These are phyloP conservation scores for Frankliniella fusca DNA, from an alignment of 2,888 invertebrate genomes.

Conservation along the genomic window DNA sequence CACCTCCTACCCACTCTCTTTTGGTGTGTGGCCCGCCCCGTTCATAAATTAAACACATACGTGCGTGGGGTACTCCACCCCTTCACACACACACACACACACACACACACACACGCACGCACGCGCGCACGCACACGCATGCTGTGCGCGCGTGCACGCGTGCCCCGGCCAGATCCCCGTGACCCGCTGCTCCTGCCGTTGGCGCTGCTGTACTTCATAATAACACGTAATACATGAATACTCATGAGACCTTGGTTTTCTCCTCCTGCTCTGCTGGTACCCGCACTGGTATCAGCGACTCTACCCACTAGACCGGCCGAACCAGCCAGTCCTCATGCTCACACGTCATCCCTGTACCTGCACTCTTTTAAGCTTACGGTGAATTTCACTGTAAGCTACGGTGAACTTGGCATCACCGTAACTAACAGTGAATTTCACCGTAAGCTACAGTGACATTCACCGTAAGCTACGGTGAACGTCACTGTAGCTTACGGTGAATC, in stretches of 20 bases:
- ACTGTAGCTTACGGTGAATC: too few relatives aligned
- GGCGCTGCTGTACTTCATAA: not conserved
- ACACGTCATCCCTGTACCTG: too few relatives aligned
- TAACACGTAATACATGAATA: not conserved
- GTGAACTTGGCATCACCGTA: too few relatives aligned
- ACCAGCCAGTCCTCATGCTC: too few relatives aligned
- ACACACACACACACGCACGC: not conserved
- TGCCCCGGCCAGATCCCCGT: not conserved
- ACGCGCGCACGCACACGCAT: not conserved
- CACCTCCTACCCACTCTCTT: conserved; percentile 38
- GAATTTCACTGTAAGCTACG: too few relatives aligned
- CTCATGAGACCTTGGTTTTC: conserved; percentile 10
- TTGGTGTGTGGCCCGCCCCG: conserved; percentile 32
- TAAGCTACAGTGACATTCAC: too few relatives aligned
- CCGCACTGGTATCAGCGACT: too few relatives aligned
- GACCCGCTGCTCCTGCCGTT: not conserved
- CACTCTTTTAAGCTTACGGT: too few relatives aligned
- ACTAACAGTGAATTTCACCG: too few relatives aligned
- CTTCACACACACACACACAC: not conserved
- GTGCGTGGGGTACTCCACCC: not conserved
- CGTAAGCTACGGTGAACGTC: too few relatives aligned
- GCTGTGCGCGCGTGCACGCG: not conserved
- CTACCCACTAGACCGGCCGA: too few relatives aligned
- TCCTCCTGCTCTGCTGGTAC: not conserved
- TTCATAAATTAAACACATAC: conserved; percentile 18